These are phyloP conservation scores for Drosophila auraria DNA, from an alignment of 1,140 invertebrate species.

Conservation along the genomic window DNA sequence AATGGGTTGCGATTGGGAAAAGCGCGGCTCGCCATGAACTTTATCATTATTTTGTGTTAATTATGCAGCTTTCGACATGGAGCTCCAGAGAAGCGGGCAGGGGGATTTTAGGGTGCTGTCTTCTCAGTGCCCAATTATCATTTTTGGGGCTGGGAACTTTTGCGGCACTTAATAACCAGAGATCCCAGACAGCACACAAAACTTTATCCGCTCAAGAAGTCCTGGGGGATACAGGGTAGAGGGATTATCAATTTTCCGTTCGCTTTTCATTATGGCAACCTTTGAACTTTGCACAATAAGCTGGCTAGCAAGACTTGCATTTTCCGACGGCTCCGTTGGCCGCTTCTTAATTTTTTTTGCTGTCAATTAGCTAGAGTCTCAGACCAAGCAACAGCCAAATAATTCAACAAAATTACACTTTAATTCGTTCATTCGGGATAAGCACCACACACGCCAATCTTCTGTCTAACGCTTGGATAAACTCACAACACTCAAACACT, in stretches of 20 bases:
- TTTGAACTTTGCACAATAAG: slow-evolving; percentile 74
- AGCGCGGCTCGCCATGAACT: slow-evolving; percentile 68
- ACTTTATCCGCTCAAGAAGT: slow-evolving; percentile 64
- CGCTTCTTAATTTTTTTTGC: slow-evolving; percentile 18
- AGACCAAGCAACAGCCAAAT: slow-evolving; percentile 55
- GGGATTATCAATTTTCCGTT: slow-evolving; percentile 74
- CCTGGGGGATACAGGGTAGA: neutral
- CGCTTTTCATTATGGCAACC: slow-evolving; percentile 70
- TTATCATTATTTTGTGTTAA: slow-evolving; percentile 82
- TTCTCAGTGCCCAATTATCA: slow-evolving; percentile 77
- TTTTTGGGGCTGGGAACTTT: slow-evolving; percentile 74
- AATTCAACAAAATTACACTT: slow-evolving; percentile 73
- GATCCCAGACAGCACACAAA: slow-evolving; percentile 52
- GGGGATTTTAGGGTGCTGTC: slow-evolving; percentile 12
- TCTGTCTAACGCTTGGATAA: slow-evolving; percentile 42
- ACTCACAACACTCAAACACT: slow-evolving; percentile 25
- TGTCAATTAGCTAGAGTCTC: slow-evolving; percentile 63
- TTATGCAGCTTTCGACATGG: slow-evolving; percentile 75
- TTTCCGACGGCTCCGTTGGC: slow-evolving; percentile 33
- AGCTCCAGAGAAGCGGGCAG: neutral
- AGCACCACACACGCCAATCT: slow-evolving; percentile 62
- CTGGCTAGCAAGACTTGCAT: slow-evolving; percentile 59
- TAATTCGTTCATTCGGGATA: slow-evolving; percentile 61
- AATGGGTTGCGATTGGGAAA: slow-evolving; percentile 63
- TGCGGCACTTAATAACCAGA: slow-evolving; percentile 75